Evolutionary conservation across 2,888 invertebrate species (phyloP).

Genomic region (Cotesia congregata): DNA sequence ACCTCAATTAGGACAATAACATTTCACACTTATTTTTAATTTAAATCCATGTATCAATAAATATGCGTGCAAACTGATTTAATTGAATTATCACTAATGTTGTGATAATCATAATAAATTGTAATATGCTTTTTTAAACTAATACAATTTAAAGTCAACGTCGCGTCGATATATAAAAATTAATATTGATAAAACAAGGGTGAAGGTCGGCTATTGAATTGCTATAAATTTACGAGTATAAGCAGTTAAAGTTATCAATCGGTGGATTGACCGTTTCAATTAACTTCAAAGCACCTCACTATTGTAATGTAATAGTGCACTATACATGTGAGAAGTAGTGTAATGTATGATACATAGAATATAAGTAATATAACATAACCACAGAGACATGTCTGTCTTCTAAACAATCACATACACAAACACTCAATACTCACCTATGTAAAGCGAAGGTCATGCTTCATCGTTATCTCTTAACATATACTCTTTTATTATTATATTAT

Average conservation of each 20-base stretch:
- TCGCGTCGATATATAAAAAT: neutral
- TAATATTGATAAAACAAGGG: slow-evolving; percentile 45
- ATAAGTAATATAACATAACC: neutral
- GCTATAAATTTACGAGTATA: slow-evolving; percentile 27
- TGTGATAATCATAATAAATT: too few relatives aligned
- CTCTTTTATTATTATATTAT: neutral
- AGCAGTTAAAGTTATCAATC: slow-evolving; percentile 36
- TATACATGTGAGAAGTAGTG: neutral
- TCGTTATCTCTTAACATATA: slow-evolving; percentile 53
- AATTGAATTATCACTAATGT: neutral
- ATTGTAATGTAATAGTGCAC: neutral
- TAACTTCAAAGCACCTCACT: neutral
- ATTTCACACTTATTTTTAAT: neutral
- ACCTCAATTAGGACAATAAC: neutral
- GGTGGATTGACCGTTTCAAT: slow-evolving; percentile 29
- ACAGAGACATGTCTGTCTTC: neutral
- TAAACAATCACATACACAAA: slow-evolving; percentile 3
- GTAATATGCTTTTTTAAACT: too few relatives aligned
- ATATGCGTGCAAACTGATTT: neutral
- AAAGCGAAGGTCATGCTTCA: slow-evolving; percentile 58
- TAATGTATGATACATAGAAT: neutral
- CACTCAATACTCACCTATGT: slow-evolving; percentile 29
- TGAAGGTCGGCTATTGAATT: slow-evolving; percentile 62
- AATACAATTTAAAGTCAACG: too few relatives aligned
- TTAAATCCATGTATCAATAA: neutral